Conservation (phyloP, 2,797 vertebrate species). For the Pangasius mekongensis region DNA sequence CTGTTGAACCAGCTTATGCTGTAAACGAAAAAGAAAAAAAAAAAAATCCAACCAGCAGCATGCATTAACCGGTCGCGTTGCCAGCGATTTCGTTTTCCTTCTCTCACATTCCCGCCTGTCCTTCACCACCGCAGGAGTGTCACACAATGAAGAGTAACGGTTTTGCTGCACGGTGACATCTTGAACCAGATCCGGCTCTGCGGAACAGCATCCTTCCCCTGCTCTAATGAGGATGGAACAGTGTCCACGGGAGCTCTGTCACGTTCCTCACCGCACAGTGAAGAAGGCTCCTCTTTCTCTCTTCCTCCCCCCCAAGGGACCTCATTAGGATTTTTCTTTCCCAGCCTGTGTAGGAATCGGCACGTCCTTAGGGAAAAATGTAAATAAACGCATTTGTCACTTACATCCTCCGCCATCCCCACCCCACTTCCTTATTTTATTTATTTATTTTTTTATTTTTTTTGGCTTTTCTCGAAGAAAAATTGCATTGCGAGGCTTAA, state of each 20-base stretch:
- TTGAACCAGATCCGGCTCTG: conserved; percentile 52
- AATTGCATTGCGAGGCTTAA: conserved; percentile 67
- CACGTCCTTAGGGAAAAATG: conserved; percentile 63
- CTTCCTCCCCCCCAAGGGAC: conserved; percentile 56
- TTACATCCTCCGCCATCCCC: conserved; percentile 46
- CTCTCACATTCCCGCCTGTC: conserved; percentile 49
- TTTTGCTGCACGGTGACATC: conserved; percentile 57
- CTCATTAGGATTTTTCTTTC: conserved; percentile 63
- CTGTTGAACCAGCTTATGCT: not conserved
- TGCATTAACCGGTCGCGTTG: conserved; percentile 34
- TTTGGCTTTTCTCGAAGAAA: conserved; percentile 53
- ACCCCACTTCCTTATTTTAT: not conserved
- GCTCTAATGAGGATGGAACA: conserved; percentile 68
- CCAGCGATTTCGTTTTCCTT: conserved; percentile 25
- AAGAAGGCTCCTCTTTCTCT: conserved; percentile 55
- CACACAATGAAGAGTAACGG: conserved; percentile 54
- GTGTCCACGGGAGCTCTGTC: conserved; percentile 64
- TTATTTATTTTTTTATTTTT: conserved; percentile 34
- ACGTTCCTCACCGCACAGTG: conserved; percentile 54
- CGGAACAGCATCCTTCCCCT: conserved; percentile 45
- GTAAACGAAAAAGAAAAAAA: not conserved
- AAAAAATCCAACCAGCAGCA: not conserved
- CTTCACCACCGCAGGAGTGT: conserved; percentile 46
- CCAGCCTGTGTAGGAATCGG: conserved; percentile 59
- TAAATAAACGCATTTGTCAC: conserved; percentile 68